These are phyloP conservation scores for Hetaerina titia DNA, from an alignment of 2,888 invertebrate genomes.

Conservation along the genomic window DNA sequence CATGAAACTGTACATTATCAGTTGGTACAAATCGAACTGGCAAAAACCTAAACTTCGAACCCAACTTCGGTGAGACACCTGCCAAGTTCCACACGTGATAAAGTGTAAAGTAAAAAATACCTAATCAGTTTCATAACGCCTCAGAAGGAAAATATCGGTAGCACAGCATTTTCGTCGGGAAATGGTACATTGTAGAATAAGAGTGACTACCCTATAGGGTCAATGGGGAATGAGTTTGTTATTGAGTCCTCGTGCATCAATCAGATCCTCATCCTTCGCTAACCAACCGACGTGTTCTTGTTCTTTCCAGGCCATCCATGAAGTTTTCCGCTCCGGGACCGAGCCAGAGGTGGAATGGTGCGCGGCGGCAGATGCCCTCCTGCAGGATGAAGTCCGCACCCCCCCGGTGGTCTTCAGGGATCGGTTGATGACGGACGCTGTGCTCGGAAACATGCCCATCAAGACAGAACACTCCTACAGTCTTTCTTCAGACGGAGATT, in stretches of 20 bases:
- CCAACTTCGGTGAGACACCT: too few species aligned
- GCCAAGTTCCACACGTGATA: too few species aligned
- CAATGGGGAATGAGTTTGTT: neutral
- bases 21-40: too few species aligned
- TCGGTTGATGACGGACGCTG: conserved; percentile 93
- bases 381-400: conserved; percentile 48
- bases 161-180: too few species aligned
- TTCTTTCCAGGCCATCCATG: conserved; percentile 43
- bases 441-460: conserved; percentile 88
- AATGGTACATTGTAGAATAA: too few species aligned
- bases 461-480: conserved; percentile 97
- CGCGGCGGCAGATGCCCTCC: conserved; percentile 45
- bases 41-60: too few species aligned
- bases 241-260: neutral
- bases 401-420: conserved; percentile 88
- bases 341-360: conserved; percentile 56
- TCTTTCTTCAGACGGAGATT: conserved; percentile 75
- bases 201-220: too few species aligned
- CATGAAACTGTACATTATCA: too few species aligned
- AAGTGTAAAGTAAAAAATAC: too few species aligned
- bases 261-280: neutral
- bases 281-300: neutral
- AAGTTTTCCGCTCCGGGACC: conserved; percentile 45
- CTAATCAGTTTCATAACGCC: neutral
- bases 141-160: neutral